Conservation (phyloP, 2,797 vertebrate species). For the Odontamblyopus lacepedii region DNA sequence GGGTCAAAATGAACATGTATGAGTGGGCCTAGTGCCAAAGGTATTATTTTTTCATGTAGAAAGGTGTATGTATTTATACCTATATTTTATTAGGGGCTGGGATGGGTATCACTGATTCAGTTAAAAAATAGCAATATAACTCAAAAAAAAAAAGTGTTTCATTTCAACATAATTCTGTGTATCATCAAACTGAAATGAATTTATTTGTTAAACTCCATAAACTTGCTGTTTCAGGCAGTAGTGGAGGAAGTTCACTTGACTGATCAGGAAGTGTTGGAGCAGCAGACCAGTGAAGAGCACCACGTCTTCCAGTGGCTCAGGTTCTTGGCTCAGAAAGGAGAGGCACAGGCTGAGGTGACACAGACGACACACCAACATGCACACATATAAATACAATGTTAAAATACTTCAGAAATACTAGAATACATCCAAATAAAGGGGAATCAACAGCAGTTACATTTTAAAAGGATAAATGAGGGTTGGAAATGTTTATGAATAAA, state of each 20-base stretch:
- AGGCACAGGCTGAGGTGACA: slow-evolving; percentile 78
- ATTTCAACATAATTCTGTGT: background rate
- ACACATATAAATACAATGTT: background rate
- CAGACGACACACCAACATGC: background rate
- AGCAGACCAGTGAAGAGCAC: slow-evolving; percentile 77
- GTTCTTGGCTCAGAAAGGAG: slow-evolving; percentile 77
- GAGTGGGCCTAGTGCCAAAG: no score
- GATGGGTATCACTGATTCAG: no score
- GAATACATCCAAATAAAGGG: background rate
- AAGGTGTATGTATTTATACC: no score
- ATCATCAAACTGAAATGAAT: background rate
- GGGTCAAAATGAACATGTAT: no score
- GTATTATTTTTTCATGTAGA: no score
- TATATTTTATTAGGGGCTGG: no score
- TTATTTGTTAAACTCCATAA: background rate
- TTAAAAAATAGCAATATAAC: background rate
- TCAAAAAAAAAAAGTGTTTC: background rate
- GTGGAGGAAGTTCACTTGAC: slow-evolving; percentile 78
- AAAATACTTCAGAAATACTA: background rate
- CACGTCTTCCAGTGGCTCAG: slow-evolving; percentile 84
- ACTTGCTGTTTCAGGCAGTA: slow-evolving; percentile 57
- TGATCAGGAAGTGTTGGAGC: slow-evolving; percentile 71
- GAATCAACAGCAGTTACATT: background rate
- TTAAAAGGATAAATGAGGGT: background rate
- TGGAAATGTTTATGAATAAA: background rate